Percentiles rank a stretch among this genome's conserved stretches.
These are phyloP conservation scores for Mythimna albipuncta DNA, from an alignment of 2,888 invertebrate genomes.

Conservation along the genomic window DNA sequence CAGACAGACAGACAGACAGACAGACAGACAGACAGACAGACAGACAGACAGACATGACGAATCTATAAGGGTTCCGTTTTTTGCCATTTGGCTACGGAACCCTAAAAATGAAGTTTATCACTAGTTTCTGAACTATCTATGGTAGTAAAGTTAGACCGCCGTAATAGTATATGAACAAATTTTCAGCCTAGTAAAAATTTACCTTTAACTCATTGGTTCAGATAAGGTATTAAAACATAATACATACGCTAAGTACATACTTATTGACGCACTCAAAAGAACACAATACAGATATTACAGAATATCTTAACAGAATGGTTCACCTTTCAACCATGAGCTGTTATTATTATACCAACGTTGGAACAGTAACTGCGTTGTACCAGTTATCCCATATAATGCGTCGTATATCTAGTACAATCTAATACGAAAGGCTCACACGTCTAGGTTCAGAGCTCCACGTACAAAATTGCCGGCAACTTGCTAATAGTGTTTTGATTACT, in stretches of 20 bases:
- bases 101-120: no score
- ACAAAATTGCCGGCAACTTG: constrained; percentile 31
- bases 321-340: background rate
- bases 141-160: no score
- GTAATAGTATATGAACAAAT: no score
- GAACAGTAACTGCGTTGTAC: background rate
- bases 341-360: background rate
- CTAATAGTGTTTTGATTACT: constrained; percentile 44
- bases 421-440: background rate
- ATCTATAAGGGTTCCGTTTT: no score
- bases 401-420: background rate
- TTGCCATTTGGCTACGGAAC: no score
- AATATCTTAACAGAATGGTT: background rate
- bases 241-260: background rate
- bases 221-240: no score
- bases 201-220: no score
- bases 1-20: no score
- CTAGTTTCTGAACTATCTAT: no score
- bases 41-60: no score
- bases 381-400: background rate
- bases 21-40: no score
- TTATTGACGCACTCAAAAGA: background rate
- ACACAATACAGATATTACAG: background rate
- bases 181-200: no score
- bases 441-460: constrained; percentile 4